Evolutionary conservation across 2,113 vertebrate species (phyloP).

Genomic region (Gadus macrocephalus): DNA sequence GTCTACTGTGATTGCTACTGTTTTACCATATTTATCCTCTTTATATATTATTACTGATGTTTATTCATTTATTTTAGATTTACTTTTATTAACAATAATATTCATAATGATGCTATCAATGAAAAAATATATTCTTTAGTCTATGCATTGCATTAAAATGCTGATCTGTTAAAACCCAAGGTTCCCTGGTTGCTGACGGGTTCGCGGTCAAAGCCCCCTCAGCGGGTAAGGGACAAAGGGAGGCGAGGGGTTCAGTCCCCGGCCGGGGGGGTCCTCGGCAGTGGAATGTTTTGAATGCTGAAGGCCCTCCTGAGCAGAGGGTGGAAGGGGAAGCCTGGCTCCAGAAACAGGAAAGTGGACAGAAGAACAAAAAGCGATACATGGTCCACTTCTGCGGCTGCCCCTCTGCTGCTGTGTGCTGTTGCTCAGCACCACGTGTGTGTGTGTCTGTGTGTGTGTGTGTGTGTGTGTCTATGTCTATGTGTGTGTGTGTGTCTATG

Average conservation of each 20-base stretch:
- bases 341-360: constrained; percentile 74
- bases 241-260: constrained; percentile 59
- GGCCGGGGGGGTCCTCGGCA: constrained; percentile 78
- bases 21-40: no score
- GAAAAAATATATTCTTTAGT: no score
- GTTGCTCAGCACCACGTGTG: constrained; percentile 39
- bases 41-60: no score
- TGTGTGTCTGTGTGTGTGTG: constrained; percentile 18
- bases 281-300: constrained; percentile 57
- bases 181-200: no score
- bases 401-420: constrained; percentile 32
- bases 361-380: constrained; percentile 65
- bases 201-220: constrained; percentile 57
- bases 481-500: constrained; percentile 15
- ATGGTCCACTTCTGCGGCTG: constrained; percentile 43
- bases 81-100: no score
- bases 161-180: no score
- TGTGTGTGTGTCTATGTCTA: not conserved
- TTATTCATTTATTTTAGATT: no score
- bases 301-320: constrained; percentile 50
- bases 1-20: no score
- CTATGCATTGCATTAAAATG: no score
- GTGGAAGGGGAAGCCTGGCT: constrained; percentile 67
- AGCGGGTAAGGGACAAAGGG: constrained; percentile 50
- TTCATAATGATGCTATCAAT: no score